phyloP scores from a whole-genome alignment of 1,140 invertebrate genomes.

The Microplitis demolitor region DNA sequence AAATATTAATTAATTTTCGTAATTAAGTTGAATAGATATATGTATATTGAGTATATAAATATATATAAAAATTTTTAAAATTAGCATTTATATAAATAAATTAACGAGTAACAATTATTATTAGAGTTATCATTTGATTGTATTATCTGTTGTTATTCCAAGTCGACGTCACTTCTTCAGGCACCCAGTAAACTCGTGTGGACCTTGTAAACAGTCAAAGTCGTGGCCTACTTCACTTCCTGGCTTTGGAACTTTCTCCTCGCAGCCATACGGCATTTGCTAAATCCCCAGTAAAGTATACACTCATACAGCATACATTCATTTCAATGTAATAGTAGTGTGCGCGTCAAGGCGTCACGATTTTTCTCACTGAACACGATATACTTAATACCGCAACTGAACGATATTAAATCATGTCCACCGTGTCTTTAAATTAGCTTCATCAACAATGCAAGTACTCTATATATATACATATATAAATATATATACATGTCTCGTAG shows the following conservation, averaged over 20 bases:
- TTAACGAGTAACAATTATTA: too few species aligned
- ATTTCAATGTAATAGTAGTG: too few species aligned
- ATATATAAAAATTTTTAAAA: too few species aligned
- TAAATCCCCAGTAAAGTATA: background rate
- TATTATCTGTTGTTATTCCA: background rate
- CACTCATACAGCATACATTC: background rate
- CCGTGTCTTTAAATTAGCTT: background rate
- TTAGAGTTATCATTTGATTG: too few species aligned
- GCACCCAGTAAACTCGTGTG: constrained; percentile 39
- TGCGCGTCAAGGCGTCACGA: constrained; percentile 5
- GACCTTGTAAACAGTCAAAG: constrained; percentile 62
- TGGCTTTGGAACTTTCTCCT: constrained; percentile 58
- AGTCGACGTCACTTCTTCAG: background rate
- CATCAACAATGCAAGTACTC: too few species aligned
- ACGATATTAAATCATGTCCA: constrained; percentile 11
- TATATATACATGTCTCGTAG: background rate
- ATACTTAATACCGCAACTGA: background rate
- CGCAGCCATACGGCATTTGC: constrained; percentile 24
- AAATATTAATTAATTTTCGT: too few species aligned
- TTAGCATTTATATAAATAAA: too few species aligned
- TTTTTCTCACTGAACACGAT: constrained; percentile 16
- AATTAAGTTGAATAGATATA: too few species aligned
- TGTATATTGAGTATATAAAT: too few species aligned
- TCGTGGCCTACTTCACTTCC: constrained; percentile 61
- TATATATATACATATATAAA: too few species aligned